These are phyloP conservation scores for Sesia bembeciformis DNA, from an alignment of 2,888 invertebrate genomes.

Conservation along the genomic window DNA sequence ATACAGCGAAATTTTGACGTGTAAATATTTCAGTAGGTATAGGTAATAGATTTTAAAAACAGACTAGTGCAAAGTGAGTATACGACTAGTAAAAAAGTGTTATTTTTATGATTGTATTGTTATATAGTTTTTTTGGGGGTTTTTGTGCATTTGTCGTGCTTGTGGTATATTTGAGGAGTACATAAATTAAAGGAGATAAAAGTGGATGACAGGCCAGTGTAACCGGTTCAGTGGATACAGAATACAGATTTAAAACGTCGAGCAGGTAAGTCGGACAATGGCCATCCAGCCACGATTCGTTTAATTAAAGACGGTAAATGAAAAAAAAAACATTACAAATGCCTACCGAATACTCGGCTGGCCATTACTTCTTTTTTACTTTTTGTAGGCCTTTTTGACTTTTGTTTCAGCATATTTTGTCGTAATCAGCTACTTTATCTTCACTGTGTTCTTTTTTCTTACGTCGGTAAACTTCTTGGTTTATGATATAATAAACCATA, in stretches of 20 bases:
- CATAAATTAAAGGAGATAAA: conserved; percentile 51
- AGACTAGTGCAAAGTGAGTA: not conserved
- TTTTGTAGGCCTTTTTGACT: not conserved
- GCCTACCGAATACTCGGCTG: not conserved
- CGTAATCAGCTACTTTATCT: too few species aligned
- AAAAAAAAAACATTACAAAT: conserved; percentile 26
- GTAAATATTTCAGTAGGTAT: not conserved
- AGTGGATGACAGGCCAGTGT: conserved; percentile 38
- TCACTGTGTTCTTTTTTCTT: too few species aligned
- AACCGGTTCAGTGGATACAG: conserved; percentile 37
- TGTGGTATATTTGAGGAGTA: conserved; percentile 45
- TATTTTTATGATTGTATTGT: not conserved
- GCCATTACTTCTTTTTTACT: not conserved
- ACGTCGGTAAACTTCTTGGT: too few species aligned
- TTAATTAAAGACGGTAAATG: conserved; percentile 63
- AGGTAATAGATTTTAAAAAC: not conserved
- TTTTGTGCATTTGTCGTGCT: conserved; percentile 12
- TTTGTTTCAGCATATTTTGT: not conserved
- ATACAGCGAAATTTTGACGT: not conserved
- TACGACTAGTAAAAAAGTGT: not conserved
- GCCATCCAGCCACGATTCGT: conserved; percentile 56
- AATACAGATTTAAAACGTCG: conserved; percentile 49
- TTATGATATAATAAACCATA: too few species aligned
- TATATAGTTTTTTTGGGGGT: not conserved
- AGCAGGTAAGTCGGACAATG: conserved; percentile 65